Evolutionary conservation across 1,140 invertebrate species (phyloP), one percentile per base, ranked within the genome.

Genomic region (Bicyclus anynana): DNA sequence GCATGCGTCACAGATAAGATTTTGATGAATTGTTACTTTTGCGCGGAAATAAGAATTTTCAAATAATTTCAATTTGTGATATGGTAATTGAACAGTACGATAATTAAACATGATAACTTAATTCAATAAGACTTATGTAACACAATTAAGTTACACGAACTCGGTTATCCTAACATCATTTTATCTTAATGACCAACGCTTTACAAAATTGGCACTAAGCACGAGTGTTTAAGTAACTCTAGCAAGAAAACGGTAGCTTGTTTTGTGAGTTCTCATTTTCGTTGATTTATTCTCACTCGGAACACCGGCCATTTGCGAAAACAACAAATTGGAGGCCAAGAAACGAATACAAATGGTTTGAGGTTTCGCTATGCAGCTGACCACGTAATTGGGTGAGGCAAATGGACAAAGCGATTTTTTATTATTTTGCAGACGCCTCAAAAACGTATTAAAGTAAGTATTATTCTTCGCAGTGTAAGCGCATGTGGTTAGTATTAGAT

Each of bases 251-350:
- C 16, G 3, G 44, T 47, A 10, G 44, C 4, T 20, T 6, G 13
- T 47, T 47, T 47, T 14, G 21, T 26, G 44, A 47, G 44, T 21
- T 23, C 44, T 47, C 23, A 26, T 27, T 47, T 26, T 14, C 10
- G 20, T 23, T 47, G 44, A 47, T 47, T 26, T 47, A 47, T 47
- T 13, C 21, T 4, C 17, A 27, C 44, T 23, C 44, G 20, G 14
- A 38, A 51, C 35, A 51, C 29, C 35, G 49, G 49, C 49, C 29
- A 51, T 51, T 51, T 51, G 35, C 13, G 49, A 51, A 38, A 47
- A 47, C 40, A 51, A 51, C 49, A 51, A 51, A 51, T 51, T 51
- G 49, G 29, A 35, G 49, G 29, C 33, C 20, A 38, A 51, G 49
- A 38, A 51, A 51, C 49, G 33, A 37, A 38, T 51, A 51, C 33